Evolutionary conservation across 2,797 vertebrate species (phyloP), one percentile per base, ranked within the genome.

Genomic region (Atherinosoma microstoma): DNA sequence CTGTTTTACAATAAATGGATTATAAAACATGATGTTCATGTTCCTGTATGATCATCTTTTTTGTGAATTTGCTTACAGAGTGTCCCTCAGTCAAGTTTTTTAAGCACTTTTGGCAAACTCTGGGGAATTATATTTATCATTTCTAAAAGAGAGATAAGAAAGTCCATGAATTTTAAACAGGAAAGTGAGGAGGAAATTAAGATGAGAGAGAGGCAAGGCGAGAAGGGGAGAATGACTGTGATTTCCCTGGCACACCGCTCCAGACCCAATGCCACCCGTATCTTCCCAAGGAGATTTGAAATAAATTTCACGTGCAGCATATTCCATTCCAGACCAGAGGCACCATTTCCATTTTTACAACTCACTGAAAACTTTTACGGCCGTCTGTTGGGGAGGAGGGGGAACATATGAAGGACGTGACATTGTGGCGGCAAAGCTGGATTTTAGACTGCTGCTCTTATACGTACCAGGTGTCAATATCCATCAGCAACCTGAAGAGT

Each of bases 141-240:
- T 89, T 82, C 74, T 74, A 67, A 89, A 87, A 84, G 86, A 80
- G 82, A 91, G 93, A 95, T 95, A 94, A 93, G 92, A 87, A 94
- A 94, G 91, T 87, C 91, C 89, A 94, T 95, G 93, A 93, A 95
- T 95, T 94, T 94, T 93, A 93, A 94, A 89, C 88, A 93, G 92
- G 82, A 90, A 69, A 87, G 83, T 84, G 87, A 92, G 90, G 91
- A 75, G 87, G 85, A 90, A 91, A 91, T 92, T 86, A 89, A 89
- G 79, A 84, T 72, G 75, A 84, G 76, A 71, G 69, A 75, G 74
- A 77, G 69, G 77, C 40, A 49, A 49, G 29, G 42, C 32, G 13
- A 56, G 36, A 27, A 53, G 64, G 54, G 29, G 75, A 78, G 80
- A 84, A 78, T 40, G 79, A 70, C 75, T 79, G 78, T 88, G 86